Evolutionary conservation across 2,888 invertebrate genomes (phyloP), one percentile per base, ranked within the genome.

Genomic region (Mongoloraphidia duomilia): DNA sequence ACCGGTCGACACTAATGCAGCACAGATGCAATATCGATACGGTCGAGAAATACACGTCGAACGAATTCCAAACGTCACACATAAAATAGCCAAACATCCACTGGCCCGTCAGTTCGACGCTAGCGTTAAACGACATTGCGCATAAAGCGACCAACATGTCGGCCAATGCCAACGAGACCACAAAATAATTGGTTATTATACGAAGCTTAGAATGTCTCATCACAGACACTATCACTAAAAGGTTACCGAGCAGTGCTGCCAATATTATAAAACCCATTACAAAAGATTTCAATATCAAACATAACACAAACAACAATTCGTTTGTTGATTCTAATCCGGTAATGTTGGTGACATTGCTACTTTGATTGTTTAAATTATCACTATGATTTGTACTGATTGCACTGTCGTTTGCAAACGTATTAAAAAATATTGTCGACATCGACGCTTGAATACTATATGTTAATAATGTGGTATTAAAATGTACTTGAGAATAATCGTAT

Each of bases 1-100:
- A 92, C 58, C 89, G 75, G 59, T 73, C 74, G 53, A 75, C 69
- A 50, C 69, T 68, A 59, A 89, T 95, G 66, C 94, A 95, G 65
- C 94, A 93, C 48, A 96, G 69, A 69, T 96, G 94, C 14, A 95
- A 73, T 50, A 95, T 93, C 11, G 92, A 92, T 0, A 92, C 93
- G 1, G 86, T 92, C 57, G 85, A 91, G 65, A 94, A 95, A 63
- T 93, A 90, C 1, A 96, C 95, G 66, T 96, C 95, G 57, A 94
- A 74, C 2, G 93, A 90, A 67, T 94, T 95, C 87, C 93, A 96
- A 12, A 94, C 87, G 66, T 94, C 92, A 67, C 94, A 94, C 86
- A 92, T 87, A 61, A 87, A 84, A 59, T 83, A 82, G 0, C 91
- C 90, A 60, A 94, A 92, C 53, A 90, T 66, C 94, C 94, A 94